Conservation (phyloP, 2,888 invertebrate genomes). For the Neria commutata region DNA sequence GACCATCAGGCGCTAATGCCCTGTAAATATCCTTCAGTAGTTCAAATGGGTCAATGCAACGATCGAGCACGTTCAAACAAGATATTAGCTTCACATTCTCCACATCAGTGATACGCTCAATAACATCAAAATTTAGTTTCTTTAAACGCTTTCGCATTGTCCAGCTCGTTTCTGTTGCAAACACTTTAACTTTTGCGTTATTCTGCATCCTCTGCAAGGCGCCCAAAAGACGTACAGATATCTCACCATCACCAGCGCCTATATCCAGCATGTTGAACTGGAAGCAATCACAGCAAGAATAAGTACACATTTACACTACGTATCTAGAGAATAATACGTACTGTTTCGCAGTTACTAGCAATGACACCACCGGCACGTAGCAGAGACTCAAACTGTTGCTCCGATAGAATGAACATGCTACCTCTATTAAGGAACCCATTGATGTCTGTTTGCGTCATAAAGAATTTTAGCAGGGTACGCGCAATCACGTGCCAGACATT, state of each 20-base stretch:
- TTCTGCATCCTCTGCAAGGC: conserved; percentile 71
- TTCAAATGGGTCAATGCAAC: conserved; percentile 84
- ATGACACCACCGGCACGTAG: conserved; percentile 54
- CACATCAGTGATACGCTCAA: conserved; percentile 54
- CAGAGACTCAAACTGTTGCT: conserved; percentile 72
- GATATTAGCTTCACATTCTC: conserved; percentile 57
- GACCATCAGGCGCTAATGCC: conserved; percentile 75
- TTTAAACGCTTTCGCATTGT: conserved; percentile 85
- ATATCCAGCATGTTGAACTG: conserved; percentile 75
- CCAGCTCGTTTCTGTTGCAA: conserved; percentile 89
- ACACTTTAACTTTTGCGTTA: conserved; percentile 69
- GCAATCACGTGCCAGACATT: conserved; percentile 91
- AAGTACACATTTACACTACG: no score
- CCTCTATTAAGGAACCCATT: conserved; percentile 93
- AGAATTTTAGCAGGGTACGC: conserved; percentile 82
- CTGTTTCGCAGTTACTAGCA: conserved; percentile 41
- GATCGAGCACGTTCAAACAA: conserved; percentile 92
- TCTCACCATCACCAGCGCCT: conserved; percentile 95
- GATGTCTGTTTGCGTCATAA: conserved; percentile 94
- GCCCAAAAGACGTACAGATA: conserved; percentile 77
- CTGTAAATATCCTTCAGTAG: conserved; percentile 77
- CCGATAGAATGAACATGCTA: conserved; percentile 95
- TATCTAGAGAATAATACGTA: no score
- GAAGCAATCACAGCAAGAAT: not conserved
- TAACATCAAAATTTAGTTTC: conserved; percentile 64